These are phyloP conservation scores for Alethe diademata DNA, from an alignment of 2,113 vertebrate species.

Conservation along the genomic window DNA sequence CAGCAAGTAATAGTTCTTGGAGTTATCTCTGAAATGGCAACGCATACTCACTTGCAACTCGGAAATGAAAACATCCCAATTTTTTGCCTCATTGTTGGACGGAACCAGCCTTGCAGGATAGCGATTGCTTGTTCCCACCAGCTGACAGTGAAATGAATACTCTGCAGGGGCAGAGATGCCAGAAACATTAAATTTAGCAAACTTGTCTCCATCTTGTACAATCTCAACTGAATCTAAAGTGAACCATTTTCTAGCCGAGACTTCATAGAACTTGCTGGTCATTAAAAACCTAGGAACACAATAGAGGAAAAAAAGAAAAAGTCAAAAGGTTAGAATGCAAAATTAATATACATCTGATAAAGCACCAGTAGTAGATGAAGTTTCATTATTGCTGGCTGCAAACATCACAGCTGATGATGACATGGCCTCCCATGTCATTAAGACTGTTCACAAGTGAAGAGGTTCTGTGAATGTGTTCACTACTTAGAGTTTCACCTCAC, in stretches of 20 bases:
- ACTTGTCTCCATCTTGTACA: slow-evolving; percentile 59
- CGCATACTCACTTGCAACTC: slow-evolving; percentile 76
- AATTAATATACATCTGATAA: not conserved
- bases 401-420: not conserved
- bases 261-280: slow-evolving; percentile 67
- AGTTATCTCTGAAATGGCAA: slow-evolving; percentile 67
- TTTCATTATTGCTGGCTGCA: not conserved
- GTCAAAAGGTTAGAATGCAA: not conserved
- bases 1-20: slow-evolving; percentile 64
- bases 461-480: not conserved
- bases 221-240: slow-evolving; percentile 73
- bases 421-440: not conserved
- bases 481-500: not conserved
- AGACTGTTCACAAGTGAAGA: not conserved
- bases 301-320: not conserved
- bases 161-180: slow-evolving; percentile 76
- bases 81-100: slow-evolving; percentile 54
- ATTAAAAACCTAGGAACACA: slow-evolving; percentile 75
- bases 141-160: slow-evolving; percentile 83
- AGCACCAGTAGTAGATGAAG: not conserved
- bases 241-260: slow-evolving; percentile 73
- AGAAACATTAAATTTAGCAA: slow-evolving; percentile 69
- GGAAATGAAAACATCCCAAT: slow-evolving; percentile 77
- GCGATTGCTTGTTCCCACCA: slow-evolving; percentile 74
- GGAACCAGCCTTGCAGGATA: slow-evolving; percentile 69